Conservation (phyloP, 2,113 vertebrate species). For the Ciconia stormi region DNA sequence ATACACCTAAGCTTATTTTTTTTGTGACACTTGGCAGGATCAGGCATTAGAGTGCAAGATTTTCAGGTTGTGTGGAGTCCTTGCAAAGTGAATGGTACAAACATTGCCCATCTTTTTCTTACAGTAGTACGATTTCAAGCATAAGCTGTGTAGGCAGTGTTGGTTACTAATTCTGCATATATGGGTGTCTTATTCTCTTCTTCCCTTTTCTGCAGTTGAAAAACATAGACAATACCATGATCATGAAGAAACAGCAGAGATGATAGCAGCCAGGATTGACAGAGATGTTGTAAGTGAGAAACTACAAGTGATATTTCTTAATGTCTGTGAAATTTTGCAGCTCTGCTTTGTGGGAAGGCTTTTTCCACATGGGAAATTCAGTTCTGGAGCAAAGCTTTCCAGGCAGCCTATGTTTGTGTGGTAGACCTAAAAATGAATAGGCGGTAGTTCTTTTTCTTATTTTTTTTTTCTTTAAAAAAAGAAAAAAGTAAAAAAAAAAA, state of each 20-base stretch:
- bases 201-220: conserved; percentile 74
- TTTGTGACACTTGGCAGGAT: background rate
- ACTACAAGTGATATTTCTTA: background rate
- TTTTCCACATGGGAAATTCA: background rate
- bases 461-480: background rate
- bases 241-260: conserved; percentile 80
- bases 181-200: background rate
- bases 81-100: background rate
- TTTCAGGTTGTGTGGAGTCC: background rate
- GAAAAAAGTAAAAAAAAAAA: background rate
- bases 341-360: background rate
- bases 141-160: background rate
- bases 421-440: background rate
- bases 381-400: background rate
- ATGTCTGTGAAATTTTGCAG: background rate
- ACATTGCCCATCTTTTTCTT: background rate
- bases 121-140: background rate
- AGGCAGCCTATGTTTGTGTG: background rate
- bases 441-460: background rate
- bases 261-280: conserved; percentile 84
- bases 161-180: background rate
- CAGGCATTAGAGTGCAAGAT: background rate
- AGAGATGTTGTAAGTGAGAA: conserved; percentile 87
- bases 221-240: conserved; percentile 69
- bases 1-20: background rate